A percentile compares a stretch with the other conserved stretches of the same genome.
phyloP scores from a whole-genome alignment of 2,888 invertebrate species.

The Cecidostiba fungosa region DNA sequence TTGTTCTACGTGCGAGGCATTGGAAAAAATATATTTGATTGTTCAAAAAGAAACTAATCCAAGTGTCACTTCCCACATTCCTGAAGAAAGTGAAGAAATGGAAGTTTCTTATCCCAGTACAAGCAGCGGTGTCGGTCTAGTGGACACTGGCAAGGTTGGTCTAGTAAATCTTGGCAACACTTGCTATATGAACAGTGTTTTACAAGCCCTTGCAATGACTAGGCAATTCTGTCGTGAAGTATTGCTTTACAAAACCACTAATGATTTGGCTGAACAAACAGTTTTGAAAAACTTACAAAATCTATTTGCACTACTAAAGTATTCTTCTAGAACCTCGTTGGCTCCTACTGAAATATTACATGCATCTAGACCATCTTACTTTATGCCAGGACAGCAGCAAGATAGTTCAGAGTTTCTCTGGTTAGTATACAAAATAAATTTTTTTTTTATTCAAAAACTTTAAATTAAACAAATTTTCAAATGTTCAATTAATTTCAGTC shows the following conservation, averaged over 20 bases:
- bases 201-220: slow-evolving; percentile 92
- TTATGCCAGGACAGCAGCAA: slow-evolving; percentile 89
- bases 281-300: slow-evolving; percentile 85
- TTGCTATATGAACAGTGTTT: slow-evolving; percentile 94
- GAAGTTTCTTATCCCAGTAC: slow-evolving; percentile 59
- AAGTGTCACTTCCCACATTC: slow-evolving; percentile 16
- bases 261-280: slow-evolving; percentile 66
- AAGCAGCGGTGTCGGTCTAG: slow-evolving; percentile 38
- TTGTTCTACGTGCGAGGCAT: not conserved
- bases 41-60: not conserved
- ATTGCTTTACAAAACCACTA: slow-evolving; percentile 76
- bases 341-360: slow-evolving; percentile 88
- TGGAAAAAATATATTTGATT: not conserved
- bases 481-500: slow-evolving; percentile 75
- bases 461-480: not conserved
- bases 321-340: slow-evolving; percentile 85
- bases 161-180: slow-evolving; percentile 92
- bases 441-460: slow-evolving; percentile 33
- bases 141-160: slow-evolving; percentile 84
- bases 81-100: slow-evolving; percentile 58
- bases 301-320: slow-evolving; percentile 88
- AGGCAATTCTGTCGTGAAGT: slow-evolving; percentile 89
- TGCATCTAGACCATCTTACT: slow-evolving; percentile 89
- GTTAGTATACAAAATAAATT: slow-evolving; percentile 75
- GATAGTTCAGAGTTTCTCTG: slow-evolving; percentile 94